phyloP scores from a whole-genome alignment of 2,888 invertebrate species.

The Himalopsyche anomala region DNA sequence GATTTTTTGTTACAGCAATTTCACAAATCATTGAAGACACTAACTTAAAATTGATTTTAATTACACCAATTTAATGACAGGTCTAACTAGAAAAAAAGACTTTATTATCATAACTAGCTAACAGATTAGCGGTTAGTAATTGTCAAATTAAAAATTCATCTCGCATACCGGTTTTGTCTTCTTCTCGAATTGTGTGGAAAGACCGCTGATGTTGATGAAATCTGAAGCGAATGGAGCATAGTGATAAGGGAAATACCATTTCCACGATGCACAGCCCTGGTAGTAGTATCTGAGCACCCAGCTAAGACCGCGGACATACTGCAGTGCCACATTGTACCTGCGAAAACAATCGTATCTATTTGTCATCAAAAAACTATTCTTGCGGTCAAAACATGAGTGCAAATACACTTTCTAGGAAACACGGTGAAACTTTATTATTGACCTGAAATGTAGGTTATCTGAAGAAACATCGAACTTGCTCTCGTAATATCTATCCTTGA shows the following conservation, averaged over 20 bases:
- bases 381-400: too few relatives aligned
- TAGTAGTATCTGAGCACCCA: constrained; percentile 99
- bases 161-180: constrained; percentile 89
- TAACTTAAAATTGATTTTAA: too few relatives aligned
- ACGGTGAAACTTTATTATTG: not conserved
- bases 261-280: constrained; percentile 99
- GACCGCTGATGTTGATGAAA: constrained; percentile 92
- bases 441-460: constrained; percentile 89
- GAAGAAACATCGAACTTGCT: constrained; percentile 91
- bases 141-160: not conserved
- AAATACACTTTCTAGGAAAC: too few relatives aligned
- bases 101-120: too few relatives aligned
- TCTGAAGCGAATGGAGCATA: constrained; percentile 99
- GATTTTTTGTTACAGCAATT: too few relatives aligned
- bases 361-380: too few relatives aligned
- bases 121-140: too few relatives aligned
- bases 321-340: constrained; percentile 90
- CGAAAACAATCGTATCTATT: constrained; percentile 51
- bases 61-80: too few relatives aligned
- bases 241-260: constrained; percentile 99
- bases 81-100: too few relatives aligned
- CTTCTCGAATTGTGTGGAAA: constrained; percentile 91
- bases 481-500: constrained; percentile 98
- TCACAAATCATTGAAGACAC: too few relatives aligned
- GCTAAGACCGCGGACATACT: constrained; percentile 96